Base-by-base conservation (phyloP, 1,140 invertebrate species). In the Brachionus koreanus region DNA sequence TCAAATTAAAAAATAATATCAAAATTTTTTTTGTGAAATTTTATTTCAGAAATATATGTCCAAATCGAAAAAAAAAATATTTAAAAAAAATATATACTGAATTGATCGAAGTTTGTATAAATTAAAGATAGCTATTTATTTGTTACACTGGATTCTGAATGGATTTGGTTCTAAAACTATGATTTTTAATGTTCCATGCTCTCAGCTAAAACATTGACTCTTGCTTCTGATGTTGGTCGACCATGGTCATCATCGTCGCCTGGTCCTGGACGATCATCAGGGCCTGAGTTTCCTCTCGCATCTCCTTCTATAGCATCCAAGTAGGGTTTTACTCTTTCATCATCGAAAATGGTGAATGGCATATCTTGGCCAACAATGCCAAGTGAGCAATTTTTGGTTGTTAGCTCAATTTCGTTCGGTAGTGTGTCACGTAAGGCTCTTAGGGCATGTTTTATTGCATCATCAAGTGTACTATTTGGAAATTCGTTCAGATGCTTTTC, bases 331-430 rank as follows among this genome's bases (percentile, higher is more conserved):
- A 93, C 92, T 83, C 91, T 91, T 0, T 93, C 90, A 87, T 97
- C 95, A 83, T 93, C 91, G 82, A 93, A 91, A 82, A 96, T 92
- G 65, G 91, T 92, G 84, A 98, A 95, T 0, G 92, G 89, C 29
- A 91, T 92, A 82, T 91, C 92, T 85, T 94, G 92, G 10, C 95
- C 95, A 16, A 97, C 95, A 84, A 96, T 91, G 0, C 93, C 94
- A 85, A 98, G 93, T 0, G 95, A 96, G 57, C 96, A 94, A 88
- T 97, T 97, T 93, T 97, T 97, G 25, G 92, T 93, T 81, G 92
- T 97, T 19, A 98, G 91, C 88, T 97, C 94, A 52, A 96, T 92
- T 90, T 98, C 96, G 88, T 96, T 96, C 0, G 96, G 96, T 83
- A 98, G 88, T 12, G 96, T 97, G 85, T 98, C 96, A 61, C 95